Evolutionary conservation across 1,140 invertebrate species (phyloP), one percentile per base, ranked within the genome.

Genomic region (Heliconius himera): DNA sequence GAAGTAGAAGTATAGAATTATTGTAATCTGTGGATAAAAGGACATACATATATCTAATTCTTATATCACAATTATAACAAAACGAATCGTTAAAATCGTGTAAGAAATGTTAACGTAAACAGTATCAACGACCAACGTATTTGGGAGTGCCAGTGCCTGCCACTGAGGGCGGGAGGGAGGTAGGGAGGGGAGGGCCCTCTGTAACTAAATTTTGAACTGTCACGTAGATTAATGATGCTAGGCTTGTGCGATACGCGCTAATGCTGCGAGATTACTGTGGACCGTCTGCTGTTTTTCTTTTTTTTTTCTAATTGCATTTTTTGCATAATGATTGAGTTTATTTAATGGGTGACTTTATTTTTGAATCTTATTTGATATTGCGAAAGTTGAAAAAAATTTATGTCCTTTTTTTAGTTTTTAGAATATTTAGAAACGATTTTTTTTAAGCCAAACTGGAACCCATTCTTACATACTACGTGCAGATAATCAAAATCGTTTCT

Each of bases 191-290:
- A 86, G 85, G 86, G 87, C 91, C 93, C 93, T 92, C 92, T 90
- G 93, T 93, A 94, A 94, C 91, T 94, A 93, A 94, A 94, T 94
- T 94, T 94, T 94, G 91, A 94, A 93, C 93, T 94, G 93, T 94
- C 93, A 94, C 93, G 93, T 90, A 94, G 92, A 94, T 94, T 94
- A 94, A 94, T 94, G 93, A 94, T 89, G 90, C 88, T 88, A 91
- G 90, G 85, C 85, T 89, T 88, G 93, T 90, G 91, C 92, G 91
- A 93, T 93, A 94, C 92, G 92, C 92, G 91, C 88, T 93, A 92
- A 92, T 93, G 89, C 88, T 83, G 87, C 81, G 83, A 85, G 90
- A 84, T 87, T 91, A 89, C 76, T 86, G 82, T 91, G 91, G 92
- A 94, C 60, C 26, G n/a, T 66, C 60, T 22, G 22, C 20, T 26